Evolutionary conservation across 1,140 invertebrate species (phyloP), one percentile per base, ranked within the genome.

Genomic region (Rhagoletis pomonella): DNA sequence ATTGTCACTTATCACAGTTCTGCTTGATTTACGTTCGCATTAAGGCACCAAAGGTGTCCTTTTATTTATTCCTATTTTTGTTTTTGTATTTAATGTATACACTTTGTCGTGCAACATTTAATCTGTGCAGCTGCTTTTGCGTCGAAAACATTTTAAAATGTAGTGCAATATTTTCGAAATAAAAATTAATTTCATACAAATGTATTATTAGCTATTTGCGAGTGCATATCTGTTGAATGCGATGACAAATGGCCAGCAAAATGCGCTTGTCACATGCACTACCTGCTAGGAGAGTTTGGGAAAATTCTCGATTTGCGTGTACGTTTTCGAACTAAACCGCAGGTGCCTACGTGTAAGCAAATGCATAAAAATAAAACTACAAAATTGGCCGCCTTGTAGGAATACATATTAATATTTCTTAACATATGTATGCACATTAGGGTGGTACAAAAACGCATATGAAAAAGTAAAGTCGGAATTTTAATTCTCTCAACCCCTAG

Each of bases 231-330:
- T 4, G 65, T 73, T 44, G 67, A 73, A 73, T 17, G 29, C 10
- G 42, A 73, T 14, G 67, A 73, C 67, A 47, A 73, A 73, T 73
- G 67, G 67, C 14, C 39, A 14, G 67, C 5, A 55, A 44, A 73
- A n/a, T 10, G 10, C 67, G 67, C 29, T 4, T 14, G 39, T 73
- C 9, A 42, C 64, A 67, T 67, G 64, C 29, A 67, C 10, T 55
- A 55, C 50, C 50, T 10, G 50, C 10, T 55, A 55, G 5, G 17
- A 1, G 42, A 44, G 44, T 14, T 44, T 39, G 2, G 10, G 14
- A 73, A 17, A 73, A 17, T 47, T 47, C 42, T 1, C 67, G 39
- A 47, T 73, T 47, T 42, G 42, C 67, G 39, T 73, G 42, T 12
- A 14, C 12, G 14, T 73, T 47, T 29, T 73, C 12, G 44, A 14